Evolutionary conservation across 30 jellyfish, hydroid and myxozoan genomes (phyloP), one percentile per base, ranked within the genome.

Genomic region (Chrysaora quinquecirrha): DNA sequence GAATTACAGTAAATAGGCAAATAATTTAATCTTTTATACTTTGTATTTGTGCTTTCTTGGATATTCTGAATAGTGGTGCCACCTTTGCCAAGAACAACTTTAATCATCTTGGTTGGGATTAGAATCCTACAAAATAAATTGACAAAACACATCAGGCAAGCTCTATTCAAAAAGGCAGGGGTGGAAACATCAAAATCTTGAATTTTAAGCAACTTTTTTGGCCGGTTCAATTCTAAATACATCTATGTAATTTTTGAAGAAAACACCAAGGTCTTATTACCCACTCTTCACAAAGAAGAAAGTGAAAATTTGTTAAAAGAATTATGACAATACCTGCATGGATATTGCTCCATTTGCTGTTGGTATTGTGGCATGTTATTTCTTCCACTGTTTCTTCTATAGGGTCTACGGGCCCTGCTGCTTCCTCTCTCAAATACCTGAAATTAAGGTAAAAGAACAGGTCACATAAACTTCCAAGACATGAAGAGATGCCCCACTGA

Each of bases 21-120:
- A n/a, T n/a, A n/a, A n/a, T n/a, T n/a, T n/a, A n/a, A n/a, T n/a
- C n/a, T n/a, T n/a, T n/a, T n/a, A 3, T 73, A 85, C 98, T 91
- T 91, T 61, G 98, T 91, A 73, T 70, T 65, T n/a, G 98, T 91
- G 19, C 70, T 86, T 29, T 72, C 88, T 73, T 91, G 96, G 29
- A 91, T 91, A 30, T 64, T 87, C 1, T 94, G 95, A 28, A 91
- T 91, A 0, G 98, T 91, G 12, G 95, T 50, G 64, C 98, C 98
- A 38, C 85, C 91, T 65, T 91, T 91, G 23, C 98, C 98, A 72
- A 91, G 95, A 48, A 91, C 88, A 21, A 86, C 96, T 78, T 91
- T 91, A 10, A 91, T 90, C 96, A 91, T 85, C 63, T 80, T 84
- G 18, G 97, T 91, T 25, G 98, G 98, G 30, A 91, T 87, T 34